Evolutionary conservation across 2,888 invertebrate species (phyloP).

Genomic region (Anorthoa munda): DNA sequence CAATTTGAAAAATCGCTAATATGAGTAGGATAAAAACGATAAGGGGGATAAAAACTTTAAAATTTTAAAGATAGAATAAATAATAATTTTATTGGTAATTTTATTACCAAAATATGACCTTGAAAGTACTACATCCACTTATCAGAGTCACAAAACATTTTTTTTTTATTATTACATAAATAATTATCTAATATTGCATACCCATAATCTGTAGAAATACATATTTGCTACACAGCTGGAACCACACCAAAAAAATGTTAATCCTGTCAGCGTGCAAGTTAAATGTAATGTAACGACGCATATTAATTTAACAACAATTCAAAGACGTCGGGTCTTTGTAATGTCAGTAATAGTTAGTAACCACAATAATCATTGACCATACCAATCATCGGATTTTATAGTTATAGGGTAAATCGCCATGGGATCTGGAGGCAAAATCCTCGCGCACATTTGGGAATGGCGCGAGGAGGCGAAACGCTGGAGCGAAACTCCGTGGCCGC

Average conservation of each 20-base stretch:
- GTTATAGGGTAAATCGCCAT: too few relatives aligned
- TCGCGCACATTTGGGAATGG: too few relatives aligned
- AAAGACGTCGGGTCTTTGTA: not conserved
- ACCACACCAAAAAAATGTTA: not conserved
- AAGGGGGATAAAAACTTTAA: not conserved
- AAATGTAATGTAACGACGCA: too few relatives aligned
- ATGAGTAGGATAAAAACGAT: too few relatives aligned
- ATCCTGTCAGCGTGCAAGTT: not conserved
- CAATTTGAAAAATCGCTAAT: not conserved
- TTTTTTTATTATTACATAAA: slow-evolving; percentile 15
- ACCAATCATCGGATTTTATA: not conserved
- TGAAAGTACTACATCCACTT: not conserved
- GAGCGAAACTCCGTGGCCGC: too few relatives aligned
- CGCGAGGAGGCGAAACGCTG: too few relatives aligned
- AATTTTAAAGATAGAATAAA: not conserved
- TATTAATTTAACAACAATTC: not conserved
- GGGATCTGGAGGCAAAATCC: too few relatives aligned
- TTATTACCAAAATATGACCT: not conserved
- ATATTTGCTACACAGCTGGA: slow-evolving; percentile 2
- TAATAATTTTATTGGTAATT: too few relatives aligned
- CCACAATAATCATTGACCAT: not conserved
- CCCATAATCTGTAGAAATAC: not conserved
- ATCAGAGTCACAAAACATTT: not conserved
- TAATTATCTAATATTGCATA: not conserved
- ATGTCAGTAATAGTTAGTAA: not conserved